phyloP scores from a whole-genome alignment of 2,113 vertebrate species.

The Leptodactylus fuscus region DNA sequence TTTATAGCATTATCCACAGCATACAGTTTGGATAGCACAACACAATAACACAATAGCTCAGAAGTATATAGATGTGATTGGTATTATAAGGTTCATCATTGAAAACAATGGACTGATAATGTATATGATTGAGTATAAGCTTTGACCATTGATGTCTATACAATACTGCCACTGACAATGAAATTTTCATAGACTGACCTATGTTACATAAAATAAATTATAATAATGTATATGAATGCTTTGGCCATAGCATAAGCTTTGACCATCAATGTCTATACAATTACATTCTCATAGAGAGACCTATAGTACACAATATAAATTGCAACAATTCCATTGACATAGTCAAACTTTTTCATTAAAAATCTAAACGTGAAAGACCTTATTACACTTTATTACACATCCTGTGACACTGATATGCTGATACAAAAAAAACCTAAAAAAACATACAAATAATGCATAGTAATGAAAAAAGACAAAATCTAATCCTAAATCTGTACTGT shows the following conservation, averaged over 20 bases:
- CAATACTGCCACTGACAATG: not conserved
- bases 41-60: not conserved
- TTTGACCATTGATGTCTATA: not conserved
- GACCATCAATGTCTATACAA: no score
- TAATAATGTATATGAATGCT: no score
- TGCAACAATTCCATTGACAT: not conserved
- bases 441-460: not conserved
- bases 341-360: not conserved
- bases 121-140: not conserved
- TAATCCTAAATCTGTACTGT: not conserved
- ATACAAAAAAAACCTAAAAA: no score
- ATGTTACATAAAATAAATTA: not conserved
- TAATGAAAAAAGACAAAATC: not conserved
- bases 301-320: not conserved
- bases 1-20: not conserved
- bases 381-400: not conserved
- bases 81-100: not conserved
- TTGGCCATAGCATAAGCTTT: no score
- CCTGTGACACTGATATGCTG: no score
- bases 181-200: not conserved
- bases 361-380: not conserved
- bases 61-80: not conserved
- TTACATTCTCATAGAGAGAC: no score
- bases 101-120: not conserved
- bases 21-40: not conserved